Percentiles rank a stretch among this genome's conserved stretches.
phyloP scores from a whole-genome alignment of 2,797 vertebrate genomes.

The Rhyacichthys aspro region DNA sequence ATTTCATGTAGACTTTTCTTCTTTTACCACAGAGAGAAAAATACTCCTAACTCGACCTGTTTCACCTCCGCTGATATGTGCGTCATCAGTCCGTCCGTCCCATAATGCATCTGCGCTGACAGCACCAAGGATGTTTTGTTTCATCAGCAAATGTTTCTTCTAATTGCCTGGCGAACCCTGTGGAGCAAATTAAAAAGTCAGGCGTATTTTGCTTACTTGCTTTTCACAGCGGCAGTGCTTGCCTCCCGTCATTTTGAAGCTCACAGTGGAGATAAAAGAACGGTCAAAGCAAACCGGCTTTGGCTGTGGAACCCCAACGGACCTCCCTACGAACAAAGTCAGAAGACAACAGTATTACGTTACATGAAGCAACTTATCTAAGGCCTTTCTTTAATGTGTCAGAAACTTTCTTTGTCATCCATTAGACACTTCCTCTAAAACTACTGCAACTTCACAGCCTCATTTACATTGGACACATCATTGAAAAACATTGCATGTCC shows the following conservation, averaged over 20 bases:
- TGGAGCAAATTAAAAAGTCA: slow-evolving; percentile 61
- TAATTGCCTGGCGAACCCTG: slow-evolving; percentile 52
- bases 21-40: neutral
- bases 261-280: neutral
- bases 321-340: too few relatives aligned
- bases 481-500: too few relatives aligned
- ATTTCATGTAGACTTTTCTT: neutral
- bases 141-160: slow-evolving; percentile 51
- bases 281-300: too few relatives aligned
- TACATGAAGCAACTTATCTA: too few relatives aligned
- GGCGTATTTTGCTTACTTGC: slow-evolving; percentile 42
- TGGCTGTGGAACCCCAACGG: too few relatives aligned
- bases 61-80: slow-evolving; percentile 16
- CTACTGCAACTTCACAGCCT: too few relatives aligned
- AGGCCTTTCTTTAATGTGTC: too few relatives aligned
- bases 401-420: too few relatives aligned
- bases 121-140: slow-evolving; percentile 38
- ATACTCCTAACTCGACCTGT: slow-evolving; percentile 13
- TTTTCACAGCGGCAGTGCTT: slow-evolving; percentile 22
- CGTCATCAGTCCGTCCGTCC: slow-evolving; percentile 26
- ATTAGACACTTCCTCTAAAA: too few relatives aligned
- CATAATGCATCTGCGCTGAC: slow-evolving; percentile 9
- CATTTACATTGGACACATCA: too few relatives aligned
- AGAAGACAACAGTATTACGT: too few relatives aligned
- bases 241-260: neutral